Evolutionary conservation across 2,113 vertebrate species (phyloP).

Genomic region (Heterocephalus glaber): DNA sequence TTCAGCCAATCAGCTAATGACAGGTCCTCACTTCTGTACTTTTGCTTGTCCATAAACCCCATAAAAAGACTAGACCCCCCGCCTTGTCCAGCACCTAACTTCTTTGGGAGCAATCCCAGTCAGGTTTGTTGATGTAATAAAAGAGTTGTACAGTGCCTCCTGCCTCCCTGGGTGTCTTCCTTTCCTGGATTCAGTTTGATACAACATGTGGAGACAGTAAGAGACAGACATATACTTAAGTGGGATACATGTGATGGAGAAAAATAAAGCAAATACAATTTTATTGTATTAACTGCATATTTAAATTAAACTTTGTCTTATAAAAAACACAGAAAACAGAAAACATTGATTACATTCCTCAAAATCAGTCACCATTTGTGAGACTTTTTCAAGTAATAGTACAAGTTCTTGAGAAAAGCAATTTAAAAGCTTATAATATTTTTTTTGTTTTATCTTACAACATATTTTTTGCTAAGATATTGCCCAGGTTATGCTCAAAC

Average conservation of each 20-base stretch:
- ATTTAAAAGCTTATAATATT: not conserved
- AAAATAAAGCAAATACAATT: not conserved
- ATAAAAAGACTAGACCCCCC: too few species aligned
- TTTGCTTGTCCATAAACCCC: too few species aligned
- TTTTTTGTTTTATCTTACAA: not conserved
- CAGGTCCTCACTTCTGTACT: too few species aligned
- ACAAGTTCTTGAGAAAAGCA: not conserved
- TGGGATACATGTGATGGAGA: not conserved
- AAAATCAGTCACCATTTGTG: not conserved
- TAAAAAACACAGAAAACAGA: not conserved
- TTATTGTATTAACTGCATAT: not conserved
- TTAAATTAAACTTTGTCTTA: not conserved
- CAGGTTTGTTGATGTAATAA: too few species aligned
- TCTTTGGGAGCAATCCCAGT: too few species aligned
- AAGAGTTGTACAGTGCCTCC: too few species aligned
- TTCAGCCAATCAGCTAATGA: too few species aligned
- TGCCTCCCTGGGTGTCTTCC: too few species aligned
- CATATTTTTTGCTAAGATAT: not conserved
- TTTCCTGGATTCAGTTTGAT: too few species aligned
- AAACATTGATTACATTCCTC: not conserved
- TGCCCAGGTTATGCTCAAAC: not conserved
- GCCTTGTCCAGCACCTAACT: too few species aligned
- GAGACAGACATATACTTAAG: not conserved
- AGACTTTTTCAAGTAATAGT: not conserved
- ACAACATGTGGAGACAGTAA: too few species aligned